Percentiles rank a stretch among this genome's conserved stretches.
phyloP scores from a whole-genome alignment of 2,888 invertebrate species.

The Andrena fulva region DNA sequence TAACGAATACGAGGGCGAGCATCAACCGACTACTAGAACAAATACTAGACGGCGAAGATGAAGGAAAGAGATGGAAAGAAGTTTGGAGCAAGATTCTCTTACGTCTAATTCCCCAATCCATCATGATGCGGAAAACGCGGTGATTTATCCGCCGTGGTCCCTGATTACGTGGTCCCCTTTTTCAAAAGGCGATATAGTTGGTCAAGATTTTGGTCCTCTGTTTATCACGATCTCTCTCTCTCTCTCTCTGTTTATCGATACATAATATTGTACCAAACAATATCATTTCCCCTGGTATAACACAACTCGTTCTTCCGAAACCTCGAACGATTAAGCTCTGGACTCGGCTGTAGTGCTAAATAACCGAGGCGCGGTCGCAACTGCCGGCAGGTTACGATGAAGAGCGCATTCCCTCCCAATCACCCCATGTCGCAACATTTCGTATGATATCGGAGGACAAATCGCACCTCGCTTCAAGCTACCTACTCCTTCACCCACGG shows the following conservation, averaged over 20 bases:
- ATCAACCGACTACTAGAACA: too few species aligned
- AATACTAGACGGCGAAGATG: neutral
- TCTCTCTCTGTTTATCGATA: neutral
- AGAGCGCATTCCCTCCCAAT: neutral
- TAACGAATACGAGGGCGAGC: neutral
- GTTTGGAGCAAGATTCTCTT: slow-evolving; percentile 84
- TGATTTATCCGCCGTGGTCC: slow-evolving; percentile 23
- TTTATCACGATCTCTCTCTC: neutral
- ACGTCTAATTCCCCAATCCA: slow-evolving; percentile 92
- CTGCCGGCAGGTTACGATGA: neutral
- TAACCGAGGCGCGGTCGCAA: neutral
- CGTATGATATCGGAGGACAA: neutral
- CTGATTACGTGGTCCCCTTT: slow-evolving; percentile 35
- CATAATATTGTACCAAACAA: neutral
- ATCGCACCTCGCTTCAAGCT: neutral
- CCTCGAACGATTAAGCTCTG: neutral
- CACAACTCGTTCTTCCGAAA: neutral
- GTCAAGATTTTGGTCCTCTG: slow-evolving; percentile 33
- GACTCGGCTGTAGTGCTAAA: neutral
- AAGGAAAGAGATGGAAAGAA: neutral
- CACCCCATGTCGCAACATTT: slow-evolving; percentile 19
- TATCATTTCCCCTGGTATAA: neutral
- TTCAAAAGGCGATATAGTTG: slow-evolving; percentile 6
- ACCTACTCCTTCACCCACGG: neutral
- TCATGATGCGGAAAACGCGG: slow-evolving; percentile 85